These are phyloP conservation scores for Quadroppia sp. DNA, from an alignment of 2,888 invertebrate genomes.

Conservation along the genomic window DNA sequence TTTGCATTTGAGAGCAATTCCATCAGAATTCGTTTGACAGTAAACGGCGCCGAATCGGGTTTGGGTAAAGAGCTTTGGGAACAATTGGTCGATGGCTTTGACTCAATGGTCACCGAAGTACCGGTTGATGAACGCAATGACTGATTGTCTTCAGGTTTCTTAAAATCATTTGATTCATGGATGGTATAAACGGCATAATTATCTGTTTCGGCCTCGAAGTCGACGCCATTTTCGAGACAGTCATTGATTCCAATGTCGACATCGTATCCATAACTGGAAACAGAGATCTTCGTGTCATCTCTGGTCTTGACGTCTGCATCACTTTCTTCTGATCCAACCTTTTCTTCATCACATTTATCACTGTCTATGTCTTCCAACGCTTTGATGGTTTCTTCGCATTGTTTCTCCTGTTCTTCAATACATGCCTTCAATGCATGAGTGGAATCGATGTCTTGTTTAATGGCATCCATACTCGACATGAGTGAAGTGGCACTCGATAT, in stretches of 20 bases:
- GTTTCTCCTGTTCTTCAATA: conserved; percentile 33
- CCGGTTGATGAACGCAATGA: conserved; percentile 20
- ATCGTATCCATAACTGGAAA: conserved; percentile 46
- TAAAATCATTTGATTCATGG: conserved; percentile 12
- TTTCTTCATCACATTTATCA: background rate
- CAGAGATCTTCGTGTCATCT: conserved; percentile 9
- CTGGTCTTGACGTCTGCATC: background rate
- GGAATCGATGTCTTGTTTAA: background rate
- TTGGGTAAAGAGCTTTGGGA: background rate
- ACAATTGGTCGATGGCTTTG: background rate
- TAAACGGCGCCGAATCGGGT: background rate
- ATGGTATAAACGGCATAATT: conserved; percentile 34
- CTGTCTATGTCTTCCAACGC: conserved; percentile 11
- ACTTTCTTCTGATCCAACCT: background rate
- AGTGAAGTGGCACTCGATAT: background rate
- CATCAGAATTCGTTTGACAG: conserved; percentile 11
- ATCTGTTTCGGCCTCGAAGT: conserved; percentile 20
- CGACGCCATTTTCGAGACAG: conserved; percentile 38
- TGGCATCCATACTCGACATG: background rate
- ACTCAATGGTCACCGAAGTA: background rate
- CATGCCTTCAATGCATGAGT: conserved; percentile 20
- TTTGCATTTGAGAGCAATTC: conserved; percentile 60
- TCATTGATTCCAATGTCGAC: conserved; percentile 45
- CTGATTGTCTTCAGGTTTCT: conserved; percentile 29
- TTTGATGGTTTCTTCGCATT: conserved; percentile 24